Evolutionary conservation across 2,888 invertebrate genomes (phyloP).

Genomic region (Ophioninae sp.): DNA sequence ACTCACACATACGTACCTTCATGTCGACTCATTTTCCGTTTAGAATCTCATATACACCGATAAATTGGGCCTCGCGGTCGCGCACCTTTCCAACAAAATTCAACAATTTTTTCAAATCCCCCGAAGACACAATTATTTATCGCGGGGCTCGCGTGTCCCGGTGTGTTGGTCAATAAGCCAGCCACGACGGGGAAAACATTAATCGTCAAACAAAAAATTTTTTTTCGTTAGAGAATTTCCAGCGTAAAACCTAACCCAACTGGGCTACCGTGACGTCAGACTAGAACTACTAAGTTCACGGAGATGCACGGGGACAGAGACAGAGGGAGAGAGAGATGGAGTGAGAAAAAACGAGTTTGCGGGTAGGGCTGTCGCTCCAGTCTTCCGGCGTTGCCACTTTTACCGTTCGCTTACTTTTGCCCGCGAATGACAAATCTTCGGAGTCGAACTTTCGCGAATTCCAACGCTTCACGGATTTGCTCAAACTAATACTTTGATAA

Average conservation of each 20-base stretch:
- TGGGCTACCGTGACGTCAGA: constrained; percentile 83
- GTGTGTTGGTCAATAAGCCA: constrained; percentile 83
- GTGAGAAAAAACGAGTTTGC: constrained; percentile 26
- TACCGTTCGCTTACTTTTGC: constrained; percentile 5
- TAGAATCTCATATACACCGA: constrained; percentile 81
- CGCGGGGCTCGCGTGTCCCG: constrained; percentile 28
- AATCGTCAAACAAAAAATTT: constrained; percentile 86
- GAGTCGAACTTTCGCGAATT: background rate
- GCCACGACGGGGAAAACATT: constrained; percentile 83
- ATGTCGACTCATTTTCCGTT: constrained; percentile 94
- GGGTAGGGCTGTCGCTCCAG: constrained; percentile 31
- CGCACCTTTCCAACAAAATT: constrained; percentile 62
- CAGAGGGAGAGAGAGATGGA: constrained; percentile 15
- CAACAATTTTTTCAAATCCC: constrained; percentile 33
- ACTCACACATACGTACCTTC: constrained; percentile 88
- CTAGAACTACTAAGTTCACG: constrained; percentile 74
- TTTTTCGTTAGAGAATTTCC: constrained; percentile 84
- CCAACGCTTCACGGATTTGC: background rate
- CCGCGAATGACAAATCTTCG: constrained; percentile 29
- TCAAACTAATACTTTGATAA: background rate
- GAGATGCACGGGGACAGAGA: constrained; percentile 52
- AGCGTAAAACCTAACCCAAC: constrained; percentile 88
- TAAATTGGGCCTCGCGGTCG: constrained; percentile 75
- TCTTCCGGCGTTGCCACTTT: constrained; percentile 47
- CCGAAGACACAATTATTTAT: constrained; percentile 31